These are phyloP conservation scores for Papilio elwesi DNA, from an alignment of 2,888 invertebrate species.

Conservation along the genomic window DNA sequence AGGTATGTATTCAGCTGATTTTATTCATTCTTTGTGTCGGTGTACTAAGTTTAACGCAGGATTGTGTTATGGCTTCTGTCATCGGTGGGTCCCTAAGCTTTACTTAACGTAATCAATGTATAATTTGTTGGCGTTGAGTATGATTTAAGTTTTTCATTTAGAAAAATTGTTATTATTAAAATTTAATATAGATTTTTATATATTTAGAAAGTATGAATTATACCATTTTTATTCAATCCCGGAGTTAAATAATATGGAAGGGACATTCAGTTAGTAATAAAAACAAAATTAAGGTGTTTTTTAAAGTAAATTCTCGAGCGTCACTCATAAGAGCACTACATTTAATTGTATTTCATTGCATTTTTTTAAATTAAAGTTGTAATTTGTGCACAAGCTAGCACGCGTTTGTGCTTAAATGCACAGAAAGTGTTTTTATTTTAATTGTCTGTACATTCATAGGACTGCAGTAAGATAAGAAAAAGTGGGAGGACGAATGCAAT, in stretches of 20 bases:
- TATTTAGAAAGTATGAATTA: neutral
- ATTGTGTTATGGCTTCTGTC: constrained; percentile 27
- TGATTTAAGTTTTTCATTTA: neutral
- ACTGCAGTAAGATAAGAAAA: constrained; percentile 85
- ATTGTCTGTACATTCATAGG: constrained; percentile 79
- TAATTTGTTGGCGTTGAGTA: neutral
- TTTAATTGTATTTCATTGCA: neutral
- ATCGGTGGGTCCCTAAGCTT: constrained; percentile 15
- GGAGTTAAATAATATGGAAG: neutral
- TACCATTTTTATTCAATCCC: neutral
- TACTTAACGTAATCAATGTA: constrained; percentile 4
- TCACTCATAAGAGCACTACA: constrained; percentile 9
- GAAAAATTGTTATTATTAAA: too few relatives aligned
- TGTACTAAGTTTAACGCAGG: constrained; percentile 16
- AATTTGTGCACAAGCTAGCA: constrained; percentile 14
- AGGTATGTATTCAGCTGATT: constrained; percentile 73
- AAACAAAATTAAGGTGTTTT: neutral
- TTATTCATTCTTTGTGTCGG: neutral
- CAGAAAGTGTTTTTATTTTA: constrained; percentile 41
- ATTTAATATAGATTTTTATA: neutral
- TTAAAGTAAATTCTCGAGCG: neutral
- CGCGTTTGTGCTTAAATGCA: constrained; percentile 15
- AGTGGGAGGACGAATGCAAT: constrained; percentile 86
- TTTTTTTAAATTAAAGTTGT: neutral
- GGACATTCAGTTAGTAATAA: neutral